Base-by-base conservation (phyloP, 1,140 invertebrate genomes). In the Danaus melanippus region DNA sequence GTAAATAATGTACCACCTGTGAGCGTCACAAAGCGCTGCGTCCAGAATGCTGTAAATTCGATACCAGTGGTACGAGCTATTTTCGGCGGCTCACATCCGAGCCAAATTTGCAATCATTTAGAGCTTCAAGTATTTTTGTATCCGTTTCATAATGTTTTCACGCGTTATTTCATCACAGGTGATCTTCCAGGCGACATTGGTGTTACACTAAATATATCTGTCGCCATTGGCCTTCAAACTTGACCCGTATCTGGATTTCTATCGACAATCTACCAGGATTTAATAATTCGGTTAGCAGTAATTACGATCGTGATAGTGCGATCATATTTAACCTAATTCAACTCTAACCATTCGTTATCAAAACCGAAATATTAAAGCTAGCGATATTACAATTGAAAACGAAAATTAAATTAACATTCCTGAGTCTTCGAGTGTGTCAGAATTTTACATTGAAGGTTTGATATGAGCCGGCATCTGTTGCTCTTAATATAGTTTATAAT, bases 21-120 rank as follows among this genome's bases (percentile, higher is more conserved):
- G 39, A 54, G 51, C 66, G 67, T 62, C 64, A 69, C 64, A 68
- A 58, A 63, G 46, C 53, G 40, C 40, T 60, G 69, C 69, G 67
- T 59, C 67, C 62, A 68, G 74, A 77, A 78, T 79, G 76, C 73
- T 56, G 79, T 79, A 74, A 86, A 86, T 84, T 66, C 64, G 84
- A 86, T 86, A 73, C 80, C 70, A 64, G 63, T 67, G 74, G 68
- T 64, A 44, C 66, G 58, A 58, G 52, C 83, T 86, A 86, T 86
- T 86, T 86, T 73, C 53, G 71, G 70, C 73, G 54, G 53, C 69
- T 62, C 72, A 66, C 71, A 67, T 62, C 71, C 80, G 77, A 69
- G 82, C 84, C 82, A 85, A 86, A 84, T 84, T 84, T 84, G 81
- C 83, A 71, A 86, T 80, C 69, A 71, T 71, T 15, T 15, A 15